phyloP scores from a whole-genome alignment of 2,113 vertebrate species.

The Eudorcas thomsonii region DNA sequence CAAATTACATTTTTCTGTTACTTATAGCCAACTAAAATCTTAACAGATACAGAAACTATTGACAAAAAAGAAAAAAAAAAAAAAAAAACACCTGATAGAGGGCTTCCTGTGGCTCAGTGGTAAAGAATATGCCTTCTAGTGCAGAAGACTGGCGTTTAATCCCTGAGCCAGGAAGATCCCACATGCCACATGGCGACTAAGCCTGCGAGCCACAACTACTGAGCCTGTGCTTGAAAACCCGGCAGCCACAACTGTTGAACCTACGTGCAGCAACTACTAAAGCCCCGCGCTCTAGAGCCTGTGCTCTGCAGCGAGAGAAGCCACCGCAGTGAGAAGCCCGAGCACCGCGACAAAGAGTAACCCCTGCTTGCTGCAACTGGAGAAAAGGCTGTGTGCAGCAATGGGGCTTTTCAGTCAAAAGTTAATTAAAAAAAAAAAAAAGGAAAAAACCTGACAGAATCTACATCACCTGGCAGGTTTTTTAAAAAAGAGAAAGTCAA shows the following conservation, averaged over 20 bases:
- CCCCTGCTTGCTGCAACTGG: neutral
- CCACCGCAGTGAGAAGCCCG: neutral
- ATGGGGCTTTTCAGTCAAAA: neutral
- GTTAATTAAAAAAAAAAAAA: neutral
- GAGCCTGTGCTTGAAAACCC: neutral
- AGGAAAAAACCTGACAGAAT: neutral
- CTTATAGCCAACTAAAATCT: neutral
- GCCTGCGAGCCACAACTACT: neutral
- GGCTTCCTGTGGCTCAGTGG: neutral
- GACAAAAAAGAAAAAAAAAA: neutral
- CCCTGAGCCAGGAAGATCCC: neutral
- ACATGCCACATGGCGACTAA: neutral
- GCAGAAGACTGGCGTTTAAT: neutral
- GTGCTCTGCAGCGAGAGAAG: neutral
- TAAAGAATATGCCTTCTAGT: neutral
- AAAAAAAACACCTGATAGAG: neutral
- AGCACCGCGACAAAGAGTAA: rapidly evolving
- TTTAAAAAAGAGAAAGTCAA: neutral
- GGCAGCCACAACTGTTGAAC: neutral
- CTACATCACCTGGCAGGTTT: neutral
- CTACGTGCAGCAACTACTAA: neutral
- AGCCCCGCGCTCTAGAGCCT: neutral
- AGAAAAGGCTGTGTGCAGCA: neutral
- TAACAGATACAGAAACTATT: neutral
- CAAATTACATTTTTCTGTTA: neutral